Base-by-base conservation (phyloP, 2,113 vertebrate species). In the Lynx canadensis region DNA sequence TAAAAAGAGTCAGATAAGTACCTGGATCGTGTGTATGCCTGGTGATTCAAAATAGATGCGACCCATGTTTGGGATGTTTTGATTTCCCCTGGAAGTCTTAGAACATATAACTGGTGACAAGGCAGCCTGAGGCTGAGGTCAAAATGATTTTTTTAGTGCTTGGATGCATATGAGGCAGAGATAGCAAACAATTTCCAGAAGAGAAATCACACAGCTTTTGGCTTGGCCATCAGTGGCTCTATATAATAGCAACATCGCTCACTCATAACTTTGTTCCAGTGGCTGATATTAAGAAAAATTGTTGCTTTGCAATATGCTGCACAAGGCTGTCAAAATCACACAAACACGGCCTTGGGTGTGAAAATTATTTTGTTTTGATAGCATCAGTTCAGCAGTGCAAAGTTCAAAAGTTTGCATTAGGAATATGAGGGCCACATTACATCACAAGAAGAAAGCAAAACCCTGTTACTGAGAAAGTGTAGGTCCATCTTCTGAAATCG, bases 221-320 rank as follows among this genome's bases (percentile, higher is more conserved):
- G 98, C 95, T 97, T 98, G 92, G 94, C 98, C 98, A 97, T 98
- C 98, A 91, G 97, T 94, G 93, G 71, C 93, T 98, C 97, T 57
- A n/a, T 98, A 97, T 99, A 98, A 98, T 99, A 98, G 98, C 98
- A 98, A 97, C 98, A 99, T 99, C 98, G 98, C 98, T 99, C 99
- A 99, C 95, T 4, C 68, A 92, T 98, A 99, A 99, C 98, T 99
- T 98, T 97, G 98, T 99, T 99, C 98, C 68, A 0, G 96, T 98
- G 98, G 98, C 98, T 98, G 98, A 98, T 99, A 99, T 99, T 98
- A 98, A 99, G 99, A 99, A 99, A 99, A 98, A 99, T 98, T 94
- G 97, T 97, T 93, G 87, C 96, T 98, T 98, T 98, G 87, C 91
- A 33, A 36, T 98, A 97, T 98, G 98, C 98, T 98, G 95, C 98